Evolutionary conservation across 2,888 invertebrate genomes (phyloP).

Genomic region (Zygaena filipendulae): DNA sequence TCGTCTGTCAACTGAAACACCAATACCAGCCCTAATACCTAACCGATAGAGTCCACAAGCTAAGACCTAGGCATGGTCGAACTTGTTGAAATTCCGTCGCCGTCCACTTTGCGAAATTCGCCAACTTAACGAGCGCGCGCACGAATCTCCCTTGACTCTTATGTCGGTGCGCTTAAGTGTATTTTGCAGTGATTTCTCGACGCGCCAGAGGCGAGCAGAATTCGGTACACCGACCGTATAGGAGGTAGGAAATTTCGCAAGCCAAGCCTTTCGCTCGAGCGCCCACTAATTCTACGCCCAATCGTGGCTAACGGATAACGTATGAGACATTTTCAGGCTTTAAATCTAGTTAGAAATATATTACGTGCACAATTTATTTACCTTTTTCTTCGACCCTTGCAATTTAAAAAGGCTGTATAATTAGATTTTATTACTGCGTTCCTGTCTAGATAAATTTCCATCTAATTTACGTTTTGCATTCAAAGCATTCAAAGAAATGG

Average conservation of each 20-base stretch:
- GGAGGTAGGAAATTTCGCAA: conserved; percentile 54
- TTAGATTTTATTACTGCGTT: too few relatives aligned
- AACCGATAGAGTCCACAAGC: not conserved
- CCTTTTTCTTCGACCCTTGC: too few relatives aligned
- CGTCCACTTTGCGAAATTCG: conserved; percentile 44
- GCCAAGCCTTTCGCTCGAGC: conserved; percentile 53
- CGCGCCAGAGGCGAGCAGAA: conserved; percentile 18
- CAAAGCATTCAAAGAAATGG: too few relatives aligned
- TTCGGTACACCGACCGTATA: conserved; percentile 23
- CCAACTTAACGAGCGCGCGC: conserved; percentile 36
- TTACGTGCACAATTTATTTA: too few relatives aligned
- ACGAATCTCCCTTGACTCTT: conserved; percentile 27
- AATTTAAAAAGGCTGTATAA: too few relatives aligned
- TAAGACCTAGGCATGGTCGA: conserved; percentile 43
- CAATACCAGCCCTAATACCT: not conserved
- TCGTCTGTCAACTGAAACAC: not conserved
- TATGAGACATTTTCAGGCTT: conserved; percentile 34
- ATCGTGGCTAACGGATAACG: conserved; percentile 50
- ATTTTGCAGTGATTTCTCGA: conserved; percentile 26
- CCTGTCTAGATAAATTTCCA: too few relatives aligned
- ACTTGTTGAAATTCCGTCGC: conserved; percentile 65
- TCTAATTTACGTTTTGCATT: too few relatives aligned
- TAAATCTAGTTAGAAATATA: not conserved
- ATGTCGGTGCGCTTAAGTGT: conserved; percentile 26
- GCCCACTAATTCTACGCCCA: conserved; percentile 56